phyloP scores from a whole-genome alignment of 2,113 vertebrate species.

The Mus pahari region DNA sequence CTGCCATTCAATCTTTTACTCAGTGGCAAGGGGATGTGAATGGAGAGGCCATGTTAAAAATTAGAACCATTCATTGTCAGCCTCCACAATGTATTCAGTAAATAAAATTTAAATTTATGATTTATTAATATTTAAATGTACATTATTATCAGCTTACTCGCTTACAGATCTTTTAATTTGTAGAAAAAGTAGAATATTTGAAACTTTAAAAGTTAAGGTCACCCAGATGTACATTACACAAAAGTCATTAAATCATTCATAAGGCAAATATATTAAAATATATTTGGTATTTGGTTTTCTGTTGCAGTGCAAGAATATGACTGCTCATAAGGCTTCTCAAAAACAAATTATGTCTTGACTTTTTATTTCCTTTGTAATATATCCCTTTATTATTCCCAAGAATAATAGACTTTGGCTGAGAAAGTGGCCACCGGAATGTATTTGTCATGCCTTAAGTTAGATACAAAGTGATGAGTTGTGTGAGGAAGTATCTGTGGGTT shows the following conservation, averaged over 20 bases:
- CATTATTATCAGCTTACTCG: not conserved
- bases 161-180: not conserved
- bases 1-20: conserved; percentile 1
- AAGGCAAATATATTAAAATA: not conserved
- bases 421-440: not conserved
- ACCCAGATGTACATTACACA: not conserved
- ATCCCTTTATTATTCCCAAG: not conserved
- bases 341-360: not conserved
- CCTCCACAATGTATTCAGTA: not conserved
- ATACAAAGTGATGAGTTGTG: not conserved
- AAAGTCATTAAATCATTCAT: not conserved
- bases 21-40: not conserved
- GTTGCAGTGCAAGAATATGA: not conserved
- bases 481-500: not conserved
- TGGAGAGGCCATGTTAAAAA: not conserved
- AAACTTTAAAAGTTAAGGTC: not conserved
- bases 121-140: not conserved
- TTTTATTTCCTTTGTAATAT: not conserved
- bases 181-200: not conserved
- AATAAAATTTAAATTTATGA: not conserved
- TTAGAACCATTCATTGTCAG: not conserved
- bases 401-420: not conserved
- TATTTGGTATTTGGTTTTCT: not conserved
- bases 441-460: not conserved
- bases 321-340: not conserved